A percentile compares a stretch with the other conserved stretches of the same genome.
These are phyloP conservation scores for Pedicia rivosa DNA, from an alignment of 2,888 invertebrate genomes.

Conservation along the genomic window DNA sequence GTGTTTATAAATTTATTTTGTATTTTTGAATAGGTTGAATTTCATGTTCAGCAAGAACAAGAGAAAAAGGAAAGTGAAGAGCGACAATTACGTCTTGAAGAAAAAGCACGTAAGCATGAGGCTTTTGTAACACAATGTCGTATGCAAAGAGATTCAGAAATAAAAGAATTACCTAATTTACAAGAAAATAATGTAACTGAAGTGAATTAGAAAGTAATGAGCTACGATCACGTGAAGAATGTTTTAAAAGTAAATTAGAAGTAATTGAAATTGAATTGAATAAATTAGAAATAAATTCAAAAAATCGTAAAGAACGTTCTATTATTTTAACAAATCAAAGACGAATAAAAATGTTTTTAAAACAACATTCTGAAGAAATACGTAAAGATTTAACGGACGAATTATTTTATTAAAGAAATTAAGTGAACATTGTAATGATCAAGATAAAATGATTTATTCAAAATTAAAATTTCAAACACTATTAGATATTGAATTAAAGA, in stretches of 20 bases:
- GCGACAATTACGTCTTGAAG: conserved; percentile 24
- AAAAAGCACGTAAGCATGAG: conserved; percentile 35
- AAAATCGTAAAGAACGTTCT: conserved; percentile 20
- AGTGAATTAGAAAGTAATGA: conserved; percentile 21
- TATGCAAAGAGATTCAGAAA: conserved; percentile 24
- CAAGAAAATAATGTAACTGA: conserved; percentile 25
- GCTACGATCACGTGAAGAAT: conserved; percentile 25
- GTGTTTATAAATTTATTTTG: no score
- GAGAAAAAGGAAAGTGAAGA: conserved; percentile 25
- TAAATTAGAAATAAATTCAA: conserved; percentile 16
- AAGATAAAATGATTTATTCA: conserved; percentile 25
- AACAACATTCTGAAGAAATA: conserved; percentile 26
- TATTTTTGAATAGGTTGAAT: no score
- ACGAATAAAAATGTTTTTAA: conserved; percentile 30
- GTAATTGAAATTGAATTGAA: conserved; percentile 27
- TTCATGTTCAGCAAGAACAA: conserved; percentile 27
- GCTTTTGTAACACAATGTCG: conserved; percentile 24
- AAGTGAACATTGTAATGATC: conserved; percentile 19
- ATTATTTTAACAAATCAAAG: conserved; percentile 25
- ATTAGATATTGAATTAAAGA: conserved; percentile 27
- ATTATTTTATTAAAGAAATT: conserved; percentile 36
- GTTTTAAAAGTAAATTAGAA: conserved; percentile 21
- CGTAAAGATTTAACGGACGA: conserved; percentile 34
- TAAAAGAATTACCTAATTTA: conserved; percentile 22
- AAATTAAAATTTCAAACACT: conserved; percentile 27